These are phyloP conservation scores for Leucopsar rothschildi DNA, from an alignment of 2,113 vertebrate species.

Conservation along the genomic window DNA sequence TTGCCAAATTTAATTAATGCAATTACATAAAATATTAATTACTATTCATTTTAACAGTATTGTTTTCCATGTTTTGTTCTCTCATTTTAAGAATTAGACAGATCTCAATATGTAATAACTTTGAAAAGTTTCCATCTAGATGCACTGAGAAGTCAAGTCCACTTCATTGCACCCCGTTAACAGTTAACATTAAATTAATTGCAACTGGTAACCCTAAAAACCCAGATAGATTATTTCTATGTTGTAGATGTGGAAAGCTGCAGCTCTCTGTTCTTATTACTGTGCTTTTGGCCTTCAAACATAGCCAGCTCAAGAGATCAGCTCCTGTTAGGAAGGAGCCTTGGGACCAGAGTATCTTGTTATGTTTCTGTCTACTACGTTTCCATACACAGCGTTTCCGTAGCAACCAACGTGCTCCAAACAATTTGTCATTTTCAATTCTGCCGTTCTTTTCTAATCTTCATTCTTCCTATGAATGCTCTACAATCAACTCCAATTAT, in stretches of 20 bases:
- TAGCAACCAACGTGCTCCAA: neutral
- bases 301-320: neutral
- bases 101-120: conserved; percentile 27
- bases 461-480: neutral
- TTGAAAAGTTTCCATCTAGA: conserved; percentile 22
- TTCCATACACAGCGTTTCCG: neutral
- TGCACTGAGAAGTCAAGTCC: neutral
- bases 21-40: conserved; percentile 58
- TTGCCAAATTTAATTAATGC: conserved; percentile 54
- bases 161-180: neutral
- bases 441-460: neutral
- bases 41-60: conserved; percentile 46
- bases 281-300: neutral
- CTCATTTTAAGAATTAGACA: conserved; percentile 49
- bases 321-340: neutral
- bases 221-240: neutral
- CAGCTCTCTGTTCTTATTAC: neutral
- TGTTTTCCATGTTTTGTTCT: conserved; percentile 37
- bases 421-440: neutral
- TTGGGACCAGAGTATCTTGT: neutral
- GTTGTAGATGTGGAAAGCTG: neutral
- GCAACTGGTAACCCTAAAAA: neutral
- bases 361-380: neutral
- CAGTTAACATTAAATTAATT: neutral
- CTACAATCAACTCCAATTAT: neutral